These are phyloP conservation scores for Phrynocephalus versicolor DNA, from an alignment of 2,113 vertebrate genomes.

Conservation along the genomic window DNA sequence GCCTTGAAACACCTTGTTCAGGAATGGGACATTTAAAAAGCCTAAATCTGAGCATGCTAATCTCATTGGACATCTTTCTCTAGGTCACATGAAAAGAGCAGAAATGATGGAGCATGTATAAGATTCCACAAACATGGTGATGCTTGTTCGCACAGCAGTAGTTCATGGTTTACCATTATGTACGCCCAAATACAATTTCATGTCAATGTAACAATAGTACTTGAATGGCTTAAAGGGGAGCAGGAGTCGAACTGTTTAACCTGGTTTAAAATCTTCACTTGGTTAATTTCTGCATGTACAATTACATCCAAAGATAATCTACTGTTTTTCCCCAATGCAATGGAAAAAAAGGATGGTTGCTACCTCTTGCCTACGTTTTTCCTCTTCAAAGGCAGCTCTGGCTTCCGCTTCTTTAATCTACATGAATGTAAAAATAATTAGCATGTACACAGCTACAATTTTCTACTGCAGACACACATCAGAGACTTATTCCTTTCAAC, in stretches of 20 bases:
- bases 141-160: not conserved
- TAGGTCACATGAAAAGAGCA: not conserved
- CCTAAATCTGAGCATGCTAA: not conserved
- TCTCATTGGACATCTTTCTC: not conserved
- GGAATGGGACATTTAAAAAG: not conserved
- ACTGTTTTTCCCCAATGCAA: not conserved
- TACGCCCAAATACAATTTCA: not conserved
- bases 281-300: not conserved
- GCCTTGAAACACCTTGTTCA: not conserved
- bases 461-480: constrained; percentile 5
- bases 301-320: not conserved
- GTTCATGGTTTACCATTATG: not conserved
- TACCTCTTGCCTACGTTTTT: constrained; percentile 90
- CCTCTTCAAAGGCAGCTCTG: constrained; percentile 85
- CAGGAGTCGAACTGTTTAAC: not conserved
- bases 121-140: not conserved
- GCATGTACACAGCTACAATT: not conserved
- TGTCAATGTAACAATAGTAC: not conserved
- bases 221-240: not conserved
- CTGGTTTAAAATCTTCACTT: no score
- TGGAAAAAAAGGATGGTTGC: not conserved
- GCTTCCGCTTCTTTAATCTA: constrained; percentile 91
- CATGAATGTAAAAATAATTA: constrained; percentile 57
- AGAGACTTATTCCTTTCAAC: not conserved
- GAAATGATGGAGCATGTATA: not conserved